These are phyloP conservation scores for Verasper variegatus DNA, from an alignment of 2,113 vertebrate genomes.

Conservation along the genomic window DNA sequence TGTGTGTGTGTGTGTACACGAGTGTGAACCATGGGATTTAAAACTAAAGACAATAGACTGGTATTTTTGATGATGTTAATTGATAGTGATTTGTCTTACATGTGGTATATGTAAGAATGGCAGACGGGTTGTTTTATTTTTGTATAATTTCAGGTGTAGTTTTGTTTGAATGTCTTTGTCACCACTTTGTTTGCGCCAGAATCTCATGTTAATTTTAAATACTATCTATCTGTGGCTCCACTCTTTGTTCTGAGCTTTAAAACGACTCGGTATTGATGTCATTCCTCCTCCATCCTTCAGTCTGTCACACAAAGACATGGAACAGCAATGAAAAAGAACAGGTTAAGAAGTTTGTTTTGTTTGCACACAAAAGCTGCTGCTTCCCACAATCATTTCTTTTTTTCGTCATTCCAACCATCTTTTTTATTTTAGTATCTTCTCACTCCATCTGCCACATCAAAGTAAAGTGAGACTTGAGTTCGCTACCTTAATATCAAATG, in stretches of 20 bases:
- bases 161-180: constrained; percentile 38
- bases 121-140: constrained; percentile 18
- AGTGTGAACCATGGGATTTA: constrained; percentile 22
- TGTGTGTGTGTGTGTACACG: constrained; percentile 32
- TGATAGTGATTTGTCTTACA: constrained; percentile 38
- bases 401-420: constrained; percentile 43
- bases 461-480: constrained; percentile 63
- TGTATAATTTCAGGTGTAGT: constrained; percentile 42
- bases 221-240: constrained; percentile 48
- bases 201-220: constrained; percentile 69
- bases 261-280: constrained; percentile 73
- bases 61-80: constrained; percentile 41
- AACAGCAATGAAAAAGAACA: constrained; percentile 60
- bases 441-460: constrained; percentile 70
- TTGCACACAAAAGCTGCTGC: constrained; percentile 62
- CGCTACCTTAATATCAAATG: constrained; percentile 73
- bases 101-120: constrained; percentile 13
- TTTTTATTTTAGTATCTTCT: constrained; percentile 55
- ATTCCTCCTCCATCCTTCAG: constrained; percentile 74
- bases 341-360: constrained; percentile 79
- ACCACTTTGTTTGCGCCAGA: constrained; percentile 36
- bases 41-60: not conserved
- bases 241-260: constrained; percentile 64
- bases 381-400: constrained; percentile 59
- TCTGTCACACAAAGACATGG: constrained; percentile 60